Evolutionary conservation across 2,888 invertebrate species (phyloP), one percentile per base, ranked within the genome.

Genomic region (Stenichneumon culpator): DNA sequence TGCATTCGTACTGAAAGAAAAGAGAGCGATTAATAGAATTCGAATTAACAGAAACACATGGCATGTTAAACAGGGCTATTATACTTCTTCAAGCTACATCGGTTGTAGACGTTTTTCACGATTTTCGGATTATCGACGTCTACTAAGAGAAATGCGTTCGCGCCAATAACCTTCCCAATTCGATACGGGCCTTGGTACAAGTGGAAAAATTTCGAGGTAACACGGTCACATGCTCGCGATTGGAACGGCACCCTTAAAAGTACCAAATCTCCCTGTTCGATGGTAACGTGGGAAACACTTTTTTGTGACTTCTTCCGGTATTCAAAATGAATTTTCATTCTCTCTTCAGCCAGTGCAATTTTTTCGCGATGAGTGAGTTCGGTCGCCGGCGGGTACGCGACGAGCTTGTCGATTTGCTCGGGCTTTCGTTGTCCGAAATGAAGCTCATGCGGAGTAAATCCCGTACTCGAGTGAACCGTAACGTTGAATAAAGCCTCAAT

Each of bases 231-330:
- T 32, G 63, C 16, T 3, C 14, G 11, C 1, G 47, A 47, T 16
- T 47, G 47, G 14, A 14, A 47, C 5, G 77, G 82, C 0, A 82
- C 82, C 1, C 77, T 16, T 2, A 82, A 9, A 1, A 82, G 25
- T 6, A 82, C 77, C 4, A 78, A 39, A 69, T 77, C 82, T 7
- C 60, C 77, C 22, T 11, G 14, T 6, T 52, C n/a, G 2, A 82
- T 14, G 14, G 22, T 3, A 16, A 78, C 25, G 5, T n/a, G 1
- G 14, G 75, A 67, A 25, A 47, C 32, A 2, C 19, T 67, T 7
- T 25, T 60, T 14, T 60, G 60, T 3, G n/a, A 22, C 11, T 22
- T 19, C 0, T 9, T 22, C 9, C 60, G 22, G 6, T 60, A 60
- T 60, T 60, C 28, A 16, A 60, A 60, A 25, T 60, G 22, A 25